Base-by-base conservation (phyloP, 2,888 invertebrate species). In the Trichopoda pennipes region DNA sequence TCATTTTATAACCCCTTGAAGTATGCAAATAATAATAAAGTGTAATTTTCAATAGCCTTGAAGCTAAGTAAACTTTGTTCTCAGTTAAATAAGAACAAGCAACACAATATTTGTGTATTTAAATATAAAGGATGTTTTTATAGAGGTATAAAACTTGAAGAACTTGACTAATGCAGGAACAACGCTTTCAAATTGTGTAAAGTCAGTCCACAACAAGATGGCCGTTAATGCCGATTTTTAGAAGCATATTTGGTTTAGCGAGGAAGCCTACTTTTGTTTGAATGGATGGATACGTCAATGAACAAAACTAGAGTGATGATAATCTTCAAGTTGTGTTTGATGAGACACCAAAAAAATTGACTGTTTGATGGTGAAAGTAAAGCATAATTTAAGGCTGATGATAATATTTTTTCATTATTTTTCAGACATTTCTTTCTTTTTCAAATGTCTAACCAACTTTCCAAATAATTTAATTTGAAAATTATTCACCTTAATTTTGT, bases 371-470 rank as follows among this genome's bases (percentile, higher is more conserved):
- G 6, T 1, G 12, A 38, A 60, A 72, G 23, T 44, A n/a, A 66
- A 53, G 64, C 58, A 70, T 69, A 80, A 21, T 53, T 70, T 47
- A n/a, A 64, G 60, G 70, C 60, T 51, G 23, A 61, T 55, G 16
- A 70, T 70, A 19, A 19, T 10, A 72, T 42, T 49, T 17, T 28
- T 0, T 19, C n/a, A 3, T 17, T 10, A 32, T 14, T 35, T n/a
- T 4, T 17, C 55, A 44, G 4, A 4, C 28, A 28, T 28, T 28
- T 7, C 7, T 28, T 28, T 6, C 7, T 28, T 28, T 28, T 28
- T 28, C 28, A 28, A 28, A 6, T 1, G 4, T 6, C 8, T 4
- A 1, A 6, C 2, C 12, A 38, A 38, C 3, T 16, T 44, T n/a
- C 16, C n/a, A 16, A 44, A 16, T 7, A 16, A 42, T 42, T 28